Evolutionary conservation across 2,888 invertebrate species (phyloP).

Genomic region (Cynaeus angustus): DNA sequence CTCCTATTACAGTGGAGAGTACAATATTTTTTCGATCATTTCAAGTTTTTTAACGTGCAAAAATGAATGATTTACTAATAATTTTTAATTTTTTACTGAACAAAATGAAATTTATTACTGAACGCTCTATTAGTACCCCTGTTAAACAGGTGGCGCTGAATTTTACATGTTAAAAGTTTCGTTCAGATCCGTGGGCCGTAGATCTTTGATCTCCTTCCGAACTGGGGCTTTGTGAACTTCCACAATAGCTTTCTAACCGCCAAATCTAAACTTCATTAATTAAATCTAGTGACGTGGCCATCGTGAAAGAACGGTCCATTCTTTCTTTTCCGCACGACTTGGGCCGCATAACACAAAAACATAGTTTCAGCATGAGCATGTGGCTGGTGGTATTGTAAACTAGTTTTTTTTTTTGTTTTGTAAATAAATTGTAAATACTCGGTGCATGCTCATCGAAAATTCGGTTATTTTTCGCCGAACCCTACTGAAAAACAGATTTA

Average conservation of each 20-base stretch:
- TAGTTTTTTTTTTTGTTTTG: conserved; percentile 26
- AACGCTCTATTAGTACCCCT: no score
- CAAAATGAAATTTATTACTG: no score
- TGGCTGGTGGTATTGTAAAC: conserved; percentile 48
- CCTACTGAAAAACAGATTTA: conserved; percentile 57
- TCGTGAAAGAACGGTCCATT: conserved; percentile 6
- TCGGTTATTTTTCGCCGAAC: conserved; percentile 41
- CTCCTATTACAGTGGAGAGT: no score
- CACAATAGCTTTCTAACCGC: conserved; percentile 5
- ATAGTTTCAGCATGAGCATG: conserved; percentile 66
- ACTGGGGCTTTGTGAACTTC: neutral
- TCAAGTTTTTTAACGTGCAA: no score
- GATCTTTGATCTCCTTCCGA: neutral
- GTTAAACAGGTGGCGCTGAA: no score
- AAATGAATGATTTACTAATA: no score
- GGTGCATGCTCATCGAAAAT: conserved; percentile 58
- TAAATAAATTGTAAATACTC: conserved; percentile 27
- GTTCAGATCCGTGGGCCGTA: no score
- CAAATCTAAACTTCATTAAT: conserved; percentile 9
- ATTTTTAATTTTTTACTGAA: no score
- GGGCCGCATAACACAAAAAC: conserved; percentile 60
- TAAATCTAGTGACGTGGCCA: conserved; percentile 22
- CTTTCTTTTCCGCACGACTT: conserved; percentile 34
- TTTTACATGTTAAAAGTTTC: no score
- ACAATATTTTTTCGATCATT: no score